Evolutionary conservation across 2,797 vertebrate species (phyloP), one percentile per base, ranked within the genome.

Genomic region (Arnoldichthys spilopterus): DNA sequence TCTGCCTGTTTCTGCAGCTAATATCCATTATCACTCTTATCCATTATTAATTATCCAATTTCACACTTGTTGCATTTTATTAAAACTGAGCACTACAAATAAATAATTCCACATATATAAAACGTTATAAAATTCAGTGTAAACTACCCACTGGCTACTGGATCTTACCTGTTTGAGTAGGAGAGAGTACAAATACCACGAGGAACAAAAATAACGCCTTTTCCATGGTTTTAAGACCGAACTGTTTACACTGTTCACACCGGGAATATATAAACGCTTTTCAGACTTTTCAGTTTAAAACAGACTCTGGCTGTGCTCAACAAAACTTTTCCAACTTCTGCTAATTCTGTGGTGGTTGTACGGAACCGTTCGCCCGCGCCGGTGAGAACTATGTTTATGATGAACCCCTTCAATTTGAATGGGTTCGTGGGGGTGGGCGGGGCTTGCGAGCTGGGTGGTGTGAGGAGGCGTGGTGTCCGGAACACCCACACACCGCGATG

Each of bases 401-500:
- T 90, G 88, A 86, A 87, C 86, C 87, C 86, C 82, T 88, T 72
- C 78, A 83, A 91, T 93, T 92, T 94, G 90, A 92, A 90, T 91
- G 89, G 89, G 87, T 88, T 85, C 82, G 84, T 78, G 18, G 7
- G n/a, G 51, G 84, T 87, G 90, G 93, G 91, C 59, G 91, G 88
- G 83, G 79, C 72, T 67, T 77, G 4, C 76, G 79, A 70, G 89
- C 85, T 84, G 84, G 89, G 90, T 94, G 94, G 94, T 91, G 93
- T 94, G 94, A 34, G 70, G 75, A 56, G 92, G 91, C 79, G 91
- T 88, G 84, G 88, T 64, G 58, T 18, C 0, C 1, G 68, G 40
- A 72, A 67, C 32, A 5, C 34, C 40, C 51, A 73, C 77, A 72
- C 24, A 58, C n/a, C n/a, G n/a, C 66, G 26, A 2, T 34, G 47